A percentile compares a stretch with the other conserved stretches of the same genome.
Evolutionary conservation across 2,888 invertebrate species (phyloP).

Genomic region (Drosophila atripex): DNA sequence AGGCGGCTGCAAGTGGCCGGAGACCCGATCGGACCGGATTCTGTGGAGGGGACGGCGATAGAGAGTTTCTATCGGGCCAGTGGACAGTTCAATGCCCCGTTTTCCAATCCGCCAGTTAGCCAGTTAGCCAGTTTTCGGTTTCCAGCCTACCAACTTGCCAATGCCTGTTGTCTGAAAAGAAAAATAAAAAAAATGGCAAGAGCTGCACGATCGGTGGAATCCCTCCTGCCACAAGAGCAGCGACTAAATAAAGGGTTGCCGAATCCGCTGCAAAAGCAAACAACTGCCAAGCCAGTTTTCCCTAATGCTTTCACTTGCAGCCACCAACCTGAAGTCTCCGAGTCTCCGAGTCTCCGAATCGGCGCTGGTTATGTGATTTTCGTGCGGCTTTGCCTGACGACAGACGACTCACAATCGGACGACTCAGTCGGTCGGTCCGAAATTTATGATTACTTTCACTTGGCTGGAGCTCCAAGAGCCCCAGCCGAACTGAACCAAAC

Average conservation of each 20-base stretch:
- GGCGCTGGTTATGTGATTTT: constrained; percentile 46
- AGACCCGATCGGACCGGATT: constrained; percentile 39
- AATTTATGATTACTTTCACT: constrained; percentile 82
- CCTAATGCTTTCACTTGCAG: constrained; percentile 75
- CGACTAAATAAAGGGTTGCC: constrained; percentile 62
- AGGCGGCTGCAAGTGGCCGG: neutral
- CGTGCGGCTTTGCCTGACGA: constrained; percentile 37
- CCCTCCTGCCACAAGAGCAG: constrained; percentile 12
- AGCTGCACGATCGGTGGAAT: constrained; percentile 54
- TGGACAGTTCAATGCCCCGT: constrained; percentile 47
- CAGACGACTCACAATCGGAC: constrained; percentile 13
- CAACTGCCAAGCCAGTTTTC: constrained; percentile 64
- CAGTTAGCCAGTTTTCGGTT: neutral
- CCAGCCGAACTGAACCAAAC: constrained; percentile 33
- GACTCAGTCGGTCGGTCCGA: constrained; percentile 56
- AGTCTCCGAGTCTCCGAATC: constrained; percentile 9
- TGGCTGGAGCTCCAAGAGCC: constrained; percentile 24
- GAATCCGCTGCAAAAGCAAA: constrained; percentile 53
- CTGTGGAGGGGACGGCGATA: constrained; percentile 13
- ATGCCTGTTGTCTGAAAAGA: constrained; percentile 9
- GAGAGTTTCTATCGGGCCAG: constrained; percentile 30
- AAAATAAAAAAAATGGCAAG: constrained; percentile 59
- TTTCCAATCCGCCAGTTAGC: constrained; percentile 36
- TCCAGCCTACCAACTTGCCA: constrained; percentile 1
- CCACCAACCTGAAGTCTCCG: constrained; percentile 44